Percentiles rank a stretch among this genome's conserved stretches.
phyloP scores from a whole-genome alignment of 2,797 vertebrate genomes.

The Molossus molossus region DNA sequence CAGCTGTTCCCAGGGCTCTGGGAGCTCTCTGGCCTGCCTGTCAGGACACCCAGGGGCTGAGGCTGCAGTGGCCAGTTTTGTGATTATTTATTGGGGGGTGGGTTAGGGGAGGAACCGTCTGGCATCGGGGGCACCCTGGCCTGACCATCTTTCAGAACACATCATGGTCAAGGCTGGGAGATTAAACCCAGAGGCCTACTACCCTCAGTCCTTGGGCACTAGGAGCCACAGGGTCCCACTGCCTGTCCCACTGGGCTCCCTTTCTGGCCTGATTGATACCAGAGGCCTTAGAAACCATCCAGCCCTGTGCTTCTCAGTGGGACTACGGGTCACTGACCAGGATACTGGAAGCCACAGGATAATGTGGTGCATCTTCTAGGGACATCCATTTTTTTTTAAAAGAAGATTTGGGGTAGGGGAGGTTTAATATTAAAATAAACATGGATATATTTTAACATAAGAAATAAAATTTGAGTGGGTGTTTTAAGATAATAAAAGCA shows the following conservation, averaged over 20 bases:
- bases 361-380: conserved; percentile 71
- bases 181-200: not conserved
- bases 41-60: not conserved
- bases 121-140: not conserved
- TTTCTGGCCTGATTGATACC: not conserved
- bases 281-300: conserved; percentile 60
- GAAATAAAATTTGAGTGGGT: conserved; percentile 40
- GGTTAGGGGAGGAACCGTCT: not conserved
- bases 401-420: conserved; percentile 48
- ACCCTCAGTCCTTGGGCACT: not conserved
- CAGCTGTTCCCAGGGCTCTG: not conserved
- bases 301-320: conserved; percentile 14
- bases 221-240: not conserved
- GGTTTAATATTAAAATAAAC: conserved; percentile 85
- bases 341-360: conserved; percentile 77
- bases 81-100: conserved; percentile 77
- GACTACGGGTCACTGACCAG: not conserved
- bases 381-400: not conserved
- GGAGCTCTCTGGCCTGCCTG: not conserved
- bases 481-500: conserved; percentile 45
- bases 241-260: not conserved
- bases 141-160: not conserved
- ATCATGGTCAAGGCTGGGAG: not conserved
- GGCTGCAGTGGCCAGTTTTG: not conserved
- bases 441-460: conserved; percentile 84